Conservation (phyloP, 2,113 vertebrate species). For the Peromyscus polionotus region DNA sequence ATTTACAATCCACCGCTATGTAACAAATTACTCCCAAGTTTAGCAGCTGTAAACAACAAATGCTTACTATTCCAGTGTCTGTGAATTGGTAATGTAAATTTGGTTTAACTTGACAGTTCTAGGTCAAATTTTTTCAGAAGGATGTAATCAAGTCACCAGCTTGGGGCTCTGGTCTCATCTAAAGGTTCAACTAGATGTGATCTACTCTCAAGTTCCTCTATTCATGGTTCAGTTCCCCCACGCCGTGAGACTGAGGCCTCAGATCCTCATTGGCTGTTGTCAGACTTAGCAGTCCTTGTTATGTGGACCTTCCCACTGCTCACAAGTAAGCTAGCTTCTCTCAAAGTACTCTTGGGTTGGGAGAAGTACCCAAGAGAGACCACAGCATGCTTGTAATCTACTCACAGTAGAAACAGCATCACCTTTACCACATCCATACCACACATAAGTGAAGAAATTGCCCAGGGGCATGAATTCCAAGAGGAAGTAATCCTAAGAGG, state of each 20-base stretch:
- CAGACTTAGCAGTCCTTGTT: not conserved
- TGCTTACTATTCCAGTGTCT: not conserved
- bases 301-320: not conserved
- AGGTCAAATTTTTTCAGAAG: not conserved
- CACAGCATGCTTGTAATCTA: not conserved
- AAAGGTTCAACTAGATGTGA: not conserved
- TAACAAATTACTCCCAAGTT: not conserved
- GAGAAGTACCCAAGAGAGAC: not conserved
- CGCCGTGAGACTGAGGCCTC: not conserved
- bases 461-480: not conserved
- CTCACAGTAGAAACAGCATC: not conserved
- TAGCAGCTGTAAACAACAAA: not conserved
- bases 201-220: not conserved
- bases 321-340: not conserved
- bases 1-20: not conserved
- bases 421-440: not conserved
- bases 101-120: not conserved
- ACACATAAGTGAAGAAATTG: not conserved
- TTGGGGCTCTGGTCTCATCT: not conserved
- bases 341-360: not conserved
- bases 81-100: not conserved
- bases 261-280: not conserved
- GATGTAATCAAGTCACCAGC: not conserved
- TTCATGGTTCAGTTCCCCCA: not conserved
- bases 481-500: not conserved